phyloP scores from a whole-genome alignment of 1,140 invertebrate genomes.

The Euura lappo region DNA sequence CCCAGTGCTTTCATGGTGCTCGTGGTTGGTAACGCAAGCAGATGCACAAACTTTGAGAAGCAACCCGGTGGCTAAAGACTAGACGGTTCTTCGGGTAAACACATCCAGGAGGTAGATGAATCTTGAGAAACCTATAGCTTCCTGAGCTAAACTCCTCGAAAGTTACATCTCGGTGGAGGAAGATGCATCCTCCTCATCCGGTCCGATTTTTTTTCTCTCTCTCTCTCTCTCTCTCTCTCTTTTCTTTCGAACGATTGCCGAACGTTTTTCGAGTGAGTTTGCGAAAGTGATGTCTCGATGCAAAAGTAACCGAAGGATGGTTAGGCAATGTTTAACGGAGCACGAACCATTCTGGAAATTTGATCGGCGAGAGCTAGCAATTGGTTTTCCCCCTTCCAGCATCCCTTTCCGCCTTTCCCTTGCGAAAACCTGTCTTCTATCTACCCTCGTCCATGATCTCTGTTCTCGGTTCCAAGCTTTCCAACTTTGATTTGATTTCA shows the following conservation, averaged over 20 bases:
- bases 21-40: not conserved
- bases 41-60: not conserved
- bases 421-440: too few species aligned
- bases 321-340: not conserved
- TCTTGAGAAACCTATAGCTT: not conserved
- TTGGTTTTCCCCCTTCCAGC: not conserved
- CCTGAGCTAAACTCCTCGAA: not conserved
- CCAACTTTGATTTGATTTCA: slow-evolving; percentile 3
- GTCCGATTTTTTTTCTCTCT: not conserved
- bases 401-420: too few species aligned
- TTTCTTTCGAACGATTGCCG: not conserved
- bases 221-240: not conserved
- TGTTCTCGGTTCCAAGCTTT: not conserved
- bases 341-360: slow-evolving; percentile 2
- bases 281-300: not conserved
- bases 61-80: not conserved
- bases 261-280: not conserved
- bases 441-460: not conserved
- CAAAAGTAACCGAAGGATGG: not conserved
- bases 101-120: not conserved
- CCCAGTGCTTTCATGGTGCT: not conserved
- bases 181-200: not conserved
- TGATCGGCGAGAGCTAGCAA: not conserved
- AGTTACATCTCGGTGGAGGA: not conserved
- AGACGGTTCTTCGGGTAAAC: slow-evolving; percentile 2